Evolutionary conservation across 2,888 invertebrate species (phyloP).

Genomic region (Cylindroiulus punctatus): DNA sequence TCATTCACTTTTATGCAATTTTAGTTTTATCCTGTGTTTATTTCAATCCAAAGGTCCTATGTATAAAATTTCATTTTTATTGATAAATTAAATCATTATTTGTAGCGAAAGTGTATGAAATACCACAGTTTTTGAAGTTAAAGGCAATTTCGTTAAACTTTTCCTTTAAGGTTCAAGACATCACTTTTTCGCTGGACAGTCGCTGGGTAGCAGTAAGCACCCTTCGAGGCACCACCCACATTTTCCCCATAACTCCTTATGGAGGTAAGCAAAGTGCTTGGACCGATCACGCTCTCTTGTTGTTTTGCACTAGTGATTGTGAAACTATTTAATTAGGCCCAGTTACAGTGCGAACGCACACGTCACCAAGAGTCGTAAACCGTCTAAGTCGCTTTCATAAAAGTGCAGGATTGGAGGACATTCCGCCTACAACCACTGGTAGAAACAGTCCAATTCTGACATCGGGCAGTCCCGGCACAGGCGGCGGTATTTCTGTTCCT

Average conservation of each 20-base stretch:
- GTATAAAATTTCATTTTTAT: no score
- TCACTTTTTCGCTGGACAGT: slow-evolving; percentile 88
- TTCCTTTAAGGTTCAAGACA: slow-evolving; percentile 74
- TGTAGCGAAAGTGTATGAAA: no score
- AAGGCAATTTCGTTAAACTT: not conserved
- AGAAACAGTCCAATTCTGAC: slow-evolving; percentile 75
- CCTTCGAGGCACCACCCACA: slow-evolving; percentile 95
- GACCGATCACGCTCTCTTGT: not conserved
- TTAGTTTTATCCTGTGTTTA: no score
- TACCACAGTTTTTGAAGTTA: no score
- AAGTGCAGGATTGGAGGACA: slow-evolving; percentile 84
- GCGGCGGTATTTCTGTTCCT: slow-evolving; percentile 55
- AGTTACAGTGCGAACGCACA: slow-evolving; percentile 91
- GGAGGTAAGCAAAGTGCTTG: slow-evolving; percentile 71
- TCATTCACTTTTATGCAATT: no score
- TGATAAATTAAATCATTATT: no score
- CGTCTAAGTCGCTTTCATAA: slow-evolving; percentile 93
- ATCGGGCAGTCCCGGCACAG: slow-evolving; percentile 65
- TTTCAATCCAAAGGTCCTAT: no score
- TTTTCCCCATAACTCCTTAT: slow-evolving; percentile 96
- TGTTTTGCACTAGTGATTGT: no score
- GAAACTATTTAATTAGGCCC: slow-evolving; percentile 68
- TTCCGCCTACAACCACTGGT: slow-evolving; percentile 71
- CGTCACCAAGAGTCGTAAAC: slow-evolving; percentile 92
- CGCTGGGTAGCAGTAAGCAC: slow-evolving; percentile 98